Conservation (phyloP, 1,140 invertebrate species). For the Colletes latitarsis region DNA sequence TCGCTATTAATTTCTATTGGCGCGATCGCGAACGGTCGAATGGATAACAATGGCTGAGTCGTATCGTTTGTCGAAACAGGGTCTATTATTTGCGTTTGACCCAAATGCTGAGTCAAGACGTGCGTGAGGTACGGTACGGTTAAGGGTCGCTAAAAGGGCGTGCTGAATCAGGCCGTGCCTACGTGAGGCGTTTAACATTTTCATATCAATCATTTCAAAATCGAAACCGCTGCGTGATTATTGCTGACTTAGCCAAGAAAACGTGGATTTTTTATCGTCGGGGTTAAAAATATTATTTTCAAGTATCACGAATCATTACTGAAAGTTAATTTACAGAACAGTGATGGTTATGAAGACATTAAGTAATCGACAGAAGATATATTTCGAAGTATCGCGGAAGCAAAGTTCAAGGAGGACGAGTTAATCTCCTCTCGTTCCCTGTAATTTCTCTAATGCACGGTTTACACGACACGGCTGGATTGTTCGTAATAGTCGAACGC, state of each 20-base stretch:
- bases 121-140: conserved; percentile 23
- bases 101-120: conserved; percentile 42
- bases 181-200: conserved; percentile 19
- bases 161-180: conserved; percentile 29
- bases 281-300: too few species aligned
- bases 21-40: conserved; percentile 7
- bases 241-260: background rate
- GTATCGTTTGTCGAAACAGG: conserved; percentile 42
- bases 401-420: background rate
- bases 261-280: background rate
- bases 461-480: conserved; percentile 35
- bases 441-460: conserved; percentile 41
- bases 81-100: conserved; percentile 49
- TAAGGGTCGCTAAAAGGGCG: conserved; percentile 38
- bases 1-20: background rate
- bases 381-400: background rate
- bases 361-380: too few species aligned
- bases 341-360: too few species aligned
- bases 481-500: conserved; percentile 37
- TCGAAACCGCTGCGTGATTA: background rate
- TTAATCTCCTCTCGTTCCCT: conserved; percentile 6
- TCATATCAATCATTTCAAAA: conserved; percentile 25
- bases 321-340: too few species aligned
- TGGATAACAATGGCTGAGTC: conserved; percentile 12
- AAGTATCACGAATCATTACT: too few species aligned